Base-by-base conservation (phyloP, 2,113 vertebrate species). In the Nycticryphes semicollaris region DNA sequence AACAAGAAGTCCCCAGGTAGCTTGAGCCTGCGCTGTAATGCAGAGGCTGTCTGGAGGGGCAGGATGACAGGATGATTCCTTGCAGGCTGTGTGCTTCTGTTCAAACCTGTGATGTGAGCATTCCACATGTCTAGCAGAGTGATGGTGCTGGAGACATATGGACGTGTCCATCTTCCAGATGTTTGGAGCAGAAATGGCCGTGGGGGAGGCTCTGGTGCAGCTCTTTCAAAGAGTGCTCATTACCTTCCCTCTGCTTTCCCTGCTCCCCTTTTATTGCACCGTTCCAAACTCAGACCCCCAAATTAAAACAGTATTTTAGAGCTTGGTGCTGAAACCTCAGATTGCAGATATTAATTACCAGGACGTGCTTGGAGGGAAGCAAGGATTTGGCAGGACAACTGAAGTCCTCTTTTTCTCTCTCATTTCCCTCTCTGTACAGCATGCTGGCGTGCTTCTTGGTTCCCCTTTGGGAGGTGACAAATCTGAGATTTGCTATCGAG, bases 391-490 rank as follows among this genome's bases (percentile, higher is more conserved):
- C 31, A 69, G 87, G 69, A 94, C 79, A 92, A 48, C 69, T 73
- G 77, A 94, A 89, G 87, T 63, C 69, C 82, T 56, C 35, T 66
- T 69, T 86, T 60, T 68, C 35, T 87, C 62, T 74, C 56, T 86
- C 24, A 12, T 92, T 95, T 90, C 45, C n/a, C 8, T 21, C 83
- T 73, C 47, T 25, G 33, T 72, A 28, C 60, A 79, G 91, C 73
- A 53, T n/a, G 39, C 69, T 88, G 92, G 27, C 35, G 63, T 74
- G 66, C 81, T 90, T 87, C 82, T 63, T 77, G 56, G 54, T 90
- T 96, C 53, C 54, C 75, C 83, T 97, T 86, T 73, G 82, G 64
- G 84, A 96, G 53, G 50, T 78, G 73, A 95, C 94, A 91, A 94
- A 97, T 96, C 69, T 90, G 76, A 81, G 73, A n/a, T 87, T 83